Percentiles rank a stretch among this genome's conserved stretches.
phyloP scores from a whole-genome alignment of 2,113 vertebrate species.

The Genyomyrus donnyi region DNA sequence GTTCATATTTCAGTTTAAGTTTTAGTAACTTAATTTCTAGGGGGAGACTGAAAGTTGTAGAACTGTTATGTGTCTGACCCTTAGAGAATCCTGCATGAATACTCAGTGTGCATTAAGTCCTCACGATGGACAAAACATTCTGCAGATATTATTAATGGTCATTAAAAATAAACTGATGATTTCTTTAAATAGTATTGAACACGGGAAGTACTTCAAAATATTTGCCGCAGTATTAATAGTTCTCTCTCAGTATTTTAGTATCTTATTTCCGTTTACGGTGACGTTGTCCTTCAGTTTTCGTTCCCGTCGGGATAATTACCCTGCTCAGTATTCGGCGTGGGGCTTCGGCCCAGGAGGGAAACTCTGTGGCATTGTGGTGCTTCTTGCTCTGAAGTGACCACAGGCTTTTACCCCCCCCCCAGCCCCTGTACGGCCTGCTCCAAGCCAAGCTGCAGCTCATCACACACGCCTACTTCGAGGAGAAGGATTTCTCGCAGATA shows the following conservation, averaged over 20 bases:
- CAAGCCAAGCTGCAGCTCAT: constrained; percentile 96
- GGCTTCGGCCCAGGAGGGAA: neutral
- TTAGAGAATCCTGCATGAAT: neutral
- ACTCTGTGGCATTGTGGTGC: neutral
- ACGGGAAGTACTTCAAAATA: neutral
- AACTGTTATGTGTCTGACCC: neutral
- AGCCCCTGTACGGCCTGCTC: constrained; percentile 92
- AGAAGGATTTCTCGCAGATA: constrained; percentile 97
- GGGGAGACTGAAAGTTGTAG: neutral
- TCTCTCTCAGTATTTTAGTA: neutral
- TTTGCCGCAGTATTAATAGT: neutral
- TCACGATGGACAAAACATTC: neutral
- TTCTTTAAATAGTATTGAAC: neutral
- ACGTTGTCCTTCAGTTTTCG: too few species aligned
- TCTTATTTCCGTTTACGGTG: neutral
- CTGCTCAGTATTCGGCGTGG: neutral
- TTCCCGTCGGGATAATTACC: neutral
- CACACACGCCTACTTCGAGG: constrained; percentile 97
- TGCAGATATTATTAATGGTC: neutral
- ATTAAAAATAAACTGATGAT: neutral
- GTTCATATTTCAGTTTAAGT: neutral
- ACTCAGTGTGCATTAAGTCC: neutral
- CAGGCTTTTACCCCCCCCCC: constrained; percentile 18
- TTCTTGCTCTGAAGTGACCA: neutral
- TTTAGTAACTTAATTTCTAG: neutral